Base-by-base conservation (phyloP, 2,888 invertebrate genomes). In the Daptonema setosum region DNA sequence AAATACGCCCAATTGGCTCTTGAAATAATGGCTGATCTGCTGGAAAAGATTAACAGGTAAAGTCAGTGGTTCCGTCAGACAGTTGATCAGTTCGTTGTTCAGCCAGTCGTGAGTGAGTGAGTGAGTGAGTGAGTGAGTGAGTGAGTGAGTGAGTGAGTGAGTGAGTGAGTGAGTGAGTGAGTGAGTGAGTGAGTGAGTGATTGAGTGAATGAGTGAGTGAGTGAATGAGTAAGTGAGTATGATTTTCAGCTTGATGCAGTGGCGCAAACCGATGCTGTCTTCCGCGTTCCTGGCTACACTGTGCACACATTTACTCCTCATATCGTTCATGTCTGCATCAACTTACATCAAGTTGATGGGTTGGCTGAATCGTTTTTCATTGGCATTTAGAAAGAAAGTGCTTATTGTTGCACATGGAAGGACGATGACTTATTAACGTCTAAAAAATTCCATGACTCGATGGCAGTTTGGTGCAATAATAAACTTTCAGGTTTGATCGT, bases 171-270 rank as follows among this genome's bases (percentile, higher is more conserved):
- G n/a, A n/a, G n/a, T n/a, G n/a, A n/a, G n/a, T n/a, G n/a, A n/a
- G n/a, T n/a, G n/a, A n/a, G n/a, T n/a, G n/a, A n/a, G n/a, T n/a
- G n/a, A n/a, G n/a, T n/a, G n/a, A n/a, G n/a, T n/a, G n/a, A n/a
- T n/a, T n/a, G n/a, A n/a, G n/a, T n/a, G n/a, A n/a, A n/a, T n/a
- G 17, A 35, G 17, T 11, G 17, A 11, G 35, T 8, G 17, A 35
- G 17, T 61, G 93, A 91, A 72, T 93, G 79, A 73, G 95, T 93
- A 35, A 35, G 11, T 35, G 35, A 11, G 8, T 35, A 17, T 35
- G 17, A 35, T 35, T 35, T 35, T 17, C 35, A 35, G 35, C 17
- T 17, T 35, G 17, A 8, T 35, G 8, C 35, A 17, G 17, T 35
- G 35, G 35, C 35, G 35, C 17, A 8, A 17, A 11, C 35, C 35